phyloP scores from a whole-genome alignment of 2,113 vertebrate species.

The Hippotragus niger region DNA sequence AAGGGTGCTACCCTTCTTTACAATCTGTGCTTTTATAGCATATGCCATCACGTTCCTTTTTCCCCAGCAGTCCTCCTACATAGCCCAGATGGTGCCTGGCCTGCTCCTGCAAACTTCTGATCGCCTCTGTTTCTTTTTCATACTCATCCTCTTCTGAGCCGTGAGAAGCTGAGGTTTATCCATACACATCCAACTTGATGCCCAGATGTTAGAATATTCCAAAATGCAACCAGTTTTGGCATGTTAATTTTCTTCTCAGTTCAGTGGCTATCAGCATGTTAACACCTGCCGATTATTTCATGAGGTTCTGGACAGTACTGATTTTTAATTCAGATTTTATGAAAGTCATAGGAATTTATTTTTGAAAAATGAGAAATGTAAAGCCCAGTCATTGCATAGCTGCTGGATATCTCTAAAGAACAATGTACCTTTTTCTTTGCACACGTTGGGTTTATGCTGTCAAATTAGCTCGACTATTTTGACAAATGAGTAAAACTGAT shows the following conservation, averaged over 20 bases:
- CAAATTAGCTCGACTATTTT: slow-evolving; percentile 59
- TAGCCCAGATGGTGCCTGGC: slow-evolving; percentile 77
- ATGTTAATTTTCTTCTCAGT: slow-evolving; percentile 63
- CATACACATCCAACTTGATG: background rate
- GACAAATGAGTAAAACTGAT: slow-evolving; percentile 48
- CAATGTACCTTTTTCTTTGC: slow-evolving; percentile 15
- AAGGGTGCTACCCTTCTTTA: slow-evolving; percentile 71
- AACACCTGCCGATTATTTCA: slow-evolving; percentile 58
- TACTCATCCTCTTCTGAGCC: slow-evolving; percentile 56
- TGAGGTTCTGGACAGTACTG: slow-evolving; percentile 33
- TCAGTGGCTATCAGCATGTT: slow-evolving; percentile 25
- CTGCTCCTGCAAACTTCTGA: slow-evolving; percentile 58
- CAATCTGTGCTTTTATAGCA: slow-evolving; percentile 72
- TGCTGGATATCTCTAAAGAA: slow-evolving; percentile 2
- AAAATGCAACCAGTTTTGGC: slow-evolving; percentile 43
- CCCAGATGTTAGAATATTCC: slow-evolving; percentile 51
- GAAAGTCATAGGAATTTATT: background rate
- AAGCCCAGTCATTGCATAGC: background rate
- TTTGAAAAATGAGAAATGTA: background rate
- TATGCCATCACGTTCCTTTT: slow-evolving; percentile 66
- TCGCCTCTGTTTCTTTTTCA: slow-evolving; percentile 55
- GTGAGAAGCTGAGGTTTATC: slow-evolving; percentile 41
- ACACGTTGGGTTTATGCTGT: slow-evolving; percentile 15
- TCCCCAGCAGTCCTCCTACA: slow-evolving; percentile 71
- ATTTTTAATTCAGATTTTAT: slow-evolving; percentile 54